Conservation (phyloP, 2,888 invertebrate species). For the Melanchra persicariae region DNA sequence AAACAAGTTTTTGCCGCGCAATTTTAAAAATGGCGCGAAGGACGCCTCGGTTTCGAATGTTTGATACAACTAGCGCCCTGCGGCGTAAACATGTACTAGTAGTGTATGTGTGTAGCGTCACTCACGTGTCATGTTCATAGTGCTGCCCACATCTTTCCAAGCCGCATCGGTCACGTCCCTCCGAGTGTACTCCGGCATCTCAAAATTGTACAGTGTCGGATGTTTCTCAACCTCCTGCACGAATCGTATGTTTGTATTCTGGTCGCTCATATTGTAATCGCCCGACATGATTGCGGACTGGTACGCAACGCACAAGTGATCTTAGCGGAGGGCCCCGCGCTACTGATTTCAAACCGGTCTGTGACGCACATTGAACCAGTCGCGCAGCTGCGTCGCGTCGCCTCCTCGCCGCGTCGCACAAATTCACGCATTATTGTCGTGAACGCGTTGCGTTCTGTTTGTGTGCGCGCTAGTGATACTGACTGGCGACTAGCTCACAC, state of each 20-base stretch:
- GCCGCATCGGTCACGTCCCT: slow-evolving; percentile 70
- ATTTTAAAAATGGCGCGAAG: slow-evolving; percentile 6
- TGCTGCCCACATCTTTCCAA: slow-evolving; percentile 68
- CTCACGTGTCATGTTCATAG: slow-evolving; percentile 67
- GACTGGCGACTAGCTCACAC: not conserved
- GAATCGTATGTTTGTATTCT: slow-evolving; percentile 64
- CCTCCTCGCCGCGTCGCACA: slow-evolving; percentile 28
- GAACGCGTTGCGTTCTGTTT: slow-evolving; percentile 28
- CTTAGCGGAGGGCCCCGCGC: slow-evolving; percentile 47
- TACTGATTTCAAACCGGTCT: slow-evolving; percentile 61
- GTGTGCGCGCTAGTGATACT: slow-evolving; percentile 34
- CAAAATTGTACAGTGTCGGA: slow-evolving; percentile 64
- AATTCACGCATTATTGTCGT: slow-evolving; percentile 6
- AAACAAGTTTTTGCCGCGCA: slow-evolving; percentile 9
- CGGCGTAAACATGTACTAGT: slow-evolving; percentile 32
- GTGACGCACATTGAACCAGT: slow-evolving; percentile 64
- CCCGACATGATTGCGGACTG: slow-evolving; percentile 45
- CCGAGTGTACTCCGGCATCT: slow-evolving; percentile 65
- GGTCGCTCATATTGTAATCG: slow-evolving; percentile 58
- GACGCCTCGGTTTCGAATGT: slow-evolving; percentile 14
- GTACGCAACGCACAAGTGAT: slow-evolving; percentile 60
- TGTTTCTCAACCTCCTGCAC: slow-evolving; percentile 64
- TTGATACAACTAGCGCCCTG: slow-evolving; percentile 28
- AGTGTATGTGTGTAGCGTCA: slow-evolving; percentile 29
- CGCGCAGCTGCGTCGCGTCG: slow-evolving; percentile 33